These are phyloP conservation scores for Gasteruption jaculator DNA, from an alignment of 2,888 invertebrate species.

Conservation along the genomic window DNA sequence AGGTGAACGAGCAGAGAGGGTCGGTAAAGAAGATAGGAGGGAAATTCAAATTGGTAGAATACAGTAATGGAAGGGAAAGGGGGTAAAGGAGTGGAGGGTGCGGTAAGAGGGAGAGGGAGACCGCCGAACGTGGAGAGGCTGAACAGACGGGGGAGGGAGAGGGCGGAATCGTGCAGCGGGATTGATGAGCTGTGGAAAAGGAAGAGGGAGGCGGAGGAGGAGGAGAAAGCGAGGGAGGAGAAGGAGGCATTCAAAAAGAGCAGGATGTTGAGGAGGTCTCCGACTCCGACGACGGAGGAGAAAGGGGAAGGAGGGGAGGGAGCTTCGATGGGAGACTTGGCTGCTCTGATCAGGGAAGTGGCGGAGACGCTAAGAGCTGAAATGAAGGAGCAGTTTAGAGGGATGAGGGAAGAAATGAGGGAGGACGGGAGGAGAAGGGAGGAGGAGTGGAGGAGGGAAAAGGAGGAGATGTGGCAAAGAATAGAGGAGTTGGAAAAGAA, in stretches of 20 bases:
- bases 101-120: constrained; percentile 12
- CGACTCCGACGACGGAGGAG: too few relatives aligned
- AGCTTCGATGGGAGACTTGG: not conserved
- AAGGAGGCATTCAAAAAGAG: too few relatives aligned
- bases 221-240: too few relatives aligned
- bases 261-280: too few relatives aligned
- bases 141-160: not conserved
- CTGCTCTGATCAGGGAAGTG: not conserved
- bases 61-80: too few relatives aligned
- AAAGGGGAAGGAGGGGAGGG: not conserved
- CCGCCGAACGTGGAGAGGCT: not conserved
- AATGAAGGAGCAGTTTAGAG: not conserved
- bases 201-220: too few relatives aligned
- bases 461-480: not conserved
- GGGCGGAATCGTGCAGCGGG: too few relatives aligned
- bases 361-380: not conserved
- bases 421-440: constrained; percentile 4
- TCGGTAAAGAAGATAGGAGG: too few relatives aligned
- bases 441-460: constrained; percentile 1
- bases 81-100: too few relatives aligned
- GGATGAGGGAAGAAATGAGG: constrained; percentile 6
- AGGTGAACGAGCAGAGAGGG: constrained; percentile 10
- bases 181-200: too few relatives aligned
- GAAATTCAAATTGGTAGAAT: too few relatives aligned
- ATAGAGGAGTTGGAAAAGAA: not conserved